Conservation (phyloP, 2,113 vertebrate species). For the Abramis brama region DNA sequence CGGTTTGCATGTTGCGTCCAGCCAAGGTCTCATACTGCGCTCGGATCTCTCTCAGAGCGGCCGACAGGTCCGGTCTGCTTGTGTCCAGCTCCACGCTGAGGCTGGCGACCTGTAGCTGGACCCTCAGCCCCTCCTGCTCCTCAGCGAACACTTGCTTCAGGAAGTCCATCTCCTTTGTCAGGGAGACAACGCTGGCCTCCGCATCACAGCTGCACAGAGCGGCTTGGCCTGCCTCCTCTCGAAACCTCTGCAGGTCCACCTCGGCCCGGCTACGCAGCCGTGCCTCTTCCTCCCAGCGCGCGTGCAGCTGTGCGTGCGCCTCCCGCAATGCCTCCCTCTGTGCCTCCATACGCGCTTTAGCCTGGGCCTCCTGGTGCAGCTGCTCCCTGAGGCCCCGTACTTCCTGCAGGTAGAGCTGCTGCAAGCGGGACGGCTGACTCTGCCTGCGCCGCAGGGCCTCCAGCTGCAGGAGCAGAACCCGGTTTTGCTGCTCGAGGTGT, state of each 20-base stretch:
- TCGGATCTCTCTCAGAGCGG: conserved; percentile 79
- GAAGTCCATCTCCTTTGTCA: conserved; percentile 79
- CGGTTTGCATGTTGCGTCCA: conserved; percentile 78
- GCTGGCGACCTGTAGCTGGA: conserved; percentile 73
- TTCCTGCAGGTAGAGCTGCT: conserved; percentile 76
- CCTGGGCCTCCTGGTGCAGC: conserved; percentile 75
- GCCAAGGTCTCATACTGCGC: conserved; percentile 80
- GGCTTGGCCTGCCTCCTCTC: conserved; percentile 72
- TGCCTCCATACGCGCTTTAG: conserved; percentile 75
- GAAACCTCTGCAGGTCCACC: conserved; percentile 69
- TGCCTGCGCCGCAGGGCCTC: conserved; percentile 73
- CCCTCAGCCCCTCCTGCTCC: conserved; percentile 73
- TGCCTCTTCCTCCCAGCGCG: conserved; percentile 74
- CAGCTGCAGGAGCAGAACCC: conserved; percentile 73
- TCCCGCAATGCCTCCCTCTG: conserved; percentile 72
- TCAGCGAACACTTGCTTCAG: conserved; percentile 80
- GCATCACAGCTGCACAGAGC: conserved; percentile 70
- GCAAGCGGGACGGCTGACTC: conserved; percentile 75
- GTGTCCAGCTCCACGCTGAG: conserved; percentile 71
- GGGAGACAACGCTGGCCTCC: conserved; percentile 76
- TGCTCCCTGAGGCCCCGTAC: conserved; percentile 72
- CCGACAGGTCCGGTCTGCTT: conserved; percentile 76
- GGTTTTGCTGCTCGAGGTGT: conserved; percentile 80
- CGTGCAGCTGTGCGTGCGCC: conserved; percentile 70
- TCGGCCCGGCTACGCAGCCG: conserved; percentile 67